Evolutionary conservation across 2,888 invertebrate species (phyloP).

Genomic region (Melanophora roralis): DNA sequence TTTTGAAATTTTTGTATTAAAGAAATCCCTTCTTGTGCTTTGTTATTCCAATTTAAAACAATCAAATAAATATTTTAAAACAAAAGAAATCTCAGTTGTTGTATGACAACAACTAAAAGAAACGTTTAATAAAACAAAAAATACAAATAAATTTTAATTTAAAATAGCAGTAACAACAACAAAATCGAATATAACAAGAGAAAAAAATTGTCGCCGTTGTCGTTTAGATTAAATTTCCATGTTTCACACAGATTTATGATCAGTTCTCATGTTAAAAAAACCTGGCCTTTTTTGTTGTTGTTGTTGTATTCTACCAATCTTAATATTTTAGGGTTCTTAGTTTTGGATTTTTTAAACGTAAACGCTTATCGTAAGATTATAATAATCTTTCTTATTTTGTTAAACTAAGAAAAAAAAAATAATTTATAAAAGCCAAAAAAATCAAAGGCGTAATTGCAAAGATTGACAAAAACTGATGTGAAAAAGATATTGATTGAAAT

Average conservation of each 20-base stretch:
- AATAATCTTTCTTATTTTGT: slow-evolving; percentile 41
- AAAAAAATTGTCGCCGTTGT: slow-evolving; percentile 38
- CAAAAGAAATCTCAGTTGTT: slow-evolving; percentile 19
- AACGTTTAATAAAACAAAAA: slow-evolving; percentile 13
- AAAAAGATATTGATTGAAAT: too few species aligned
- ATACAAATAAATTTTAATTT: slow-evolving; percentile 28
- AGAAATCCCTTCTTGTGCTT: background rate
- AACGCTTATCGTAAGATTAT: slow-evolving; percentile 42
- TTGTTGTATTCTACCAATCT: background rate
- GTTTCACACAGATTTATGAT: slow-evolving; percentile 59
- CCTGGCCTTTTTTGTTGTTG: slow-evolving; percentile 6
- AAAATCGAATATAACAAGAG: slow-evolving; percentile 19
- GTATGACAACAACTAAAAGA: background rate
- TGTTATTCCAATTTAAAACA: background rate
- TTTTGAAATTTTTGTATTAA: background rate
- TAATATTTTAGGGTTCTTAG: background rate
- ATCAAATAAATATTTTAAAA: slow-evolving; percentile 21
- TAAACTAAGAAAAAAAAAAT: slow-evolving; percentile 6
- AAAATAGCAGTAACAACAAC: slow-evolving; percentile 15
- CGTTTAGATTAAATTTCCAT: slow-evolving; percentile 57
- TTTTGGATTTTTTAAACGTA: slow-evolving; percentile 1
- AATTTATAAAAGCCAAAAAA: background rate
- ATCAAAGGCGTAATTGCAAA: too few species aligned
- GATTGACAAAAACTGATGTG: too few species aligned
- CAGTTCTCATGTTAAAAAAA: slow-evolving; percentile 26